Evolutionary conservation across 2,888 invertebrate genomes (phyloP).

Genomic region (Molanna angustata): DNA sequence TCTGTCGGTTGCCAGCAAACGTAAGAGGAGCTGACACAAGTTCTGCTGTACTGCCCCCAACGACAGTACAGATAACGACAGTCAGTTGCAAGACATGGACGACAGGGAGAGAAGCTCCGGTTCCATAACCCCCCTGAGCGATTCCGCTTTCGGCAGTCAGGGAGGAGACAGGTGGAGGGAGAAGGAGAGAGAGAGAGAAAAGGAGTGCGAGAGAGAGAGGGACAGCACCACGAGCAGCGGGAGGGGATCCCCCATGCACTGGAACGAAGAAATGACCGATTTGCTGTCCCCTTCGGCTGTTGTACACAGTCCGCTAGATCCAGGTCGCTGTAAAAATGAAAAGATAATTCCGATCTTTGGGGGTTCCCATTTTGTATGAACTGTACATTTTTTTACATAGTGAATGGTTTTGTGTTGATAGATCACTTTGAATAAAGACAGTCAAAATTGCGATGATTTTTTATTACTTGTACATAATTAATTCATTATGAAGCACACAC

Average conservation of each 20-base stretch:
- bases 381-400: no score
- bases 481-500: no score
- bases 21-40: slow-evolving; percentile 26
- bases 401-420: no score
- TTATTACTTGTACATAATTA: no score
- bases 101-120: slow-evolving; percentile 42
- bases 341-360: neutral
- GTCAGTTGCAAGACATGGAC: slow-evolving; percentile 36
- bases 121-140: slow-evolving; percentile 52
- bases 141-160: slow-evolving; percentile 53
- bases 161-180: slow-evolving; percentile 45
- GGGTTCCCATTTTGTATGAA: slow-evolving; percentile 3
- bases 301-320: slow-evolving; percentile 18
- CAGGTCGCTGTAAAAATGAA: slow-evolving; percentile 24
- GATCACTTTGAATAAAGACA: no score
- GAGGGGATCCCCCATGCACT: slow-evolving; percentile 51
- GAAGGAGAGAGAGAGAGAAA: slow-evolving; percentile 44
- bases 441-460: no score
- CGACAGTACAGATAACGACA: slow-evolving; percentile 43
- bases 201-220: slow-evolving; percentile 35
- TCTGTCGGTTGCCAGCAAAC: neutral
- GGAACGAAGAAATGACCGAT: slow-evolving; percentile 32
- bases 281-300: slow-evolving; percentile 9
- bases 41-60: slow-evolving; percentile 35
- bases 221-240: slow-evolving; percentile 51